These are phyloP conservation scores for Mormyrus hasselquistii DNA, from an alignment of 2,797 vertebrate genomes.

Conservation along the genomic window DNA sequence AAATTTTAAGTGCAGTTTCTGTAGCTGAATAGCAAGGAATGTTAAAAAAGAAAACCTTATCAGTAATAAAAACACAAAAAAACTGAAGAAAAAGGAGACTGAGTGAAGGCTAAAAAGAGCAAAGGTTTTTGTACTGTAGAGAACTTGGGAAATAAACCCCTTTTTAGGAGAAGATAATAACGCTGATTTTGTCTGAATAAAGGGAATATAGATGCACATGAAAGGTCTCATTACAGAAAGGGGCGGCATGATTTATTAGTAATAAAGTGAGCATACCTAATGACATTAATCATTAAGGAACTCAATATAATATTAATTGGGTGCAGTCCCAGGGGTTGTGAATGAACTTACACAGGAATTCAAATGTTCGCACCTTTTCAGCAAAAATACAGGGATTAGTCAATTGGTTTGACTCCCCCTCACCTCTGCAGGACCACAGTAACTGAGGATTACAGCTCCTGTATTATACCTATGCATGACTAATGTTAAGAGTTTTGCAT, in stretches of 20 bases:
- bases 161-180: neutral
- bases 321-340: neutral
- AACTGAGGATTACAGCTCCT: neutral
- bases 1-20: neutral
- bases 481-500: neutral
- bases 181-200: neutral
- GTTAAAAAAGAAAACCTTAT: neutral
- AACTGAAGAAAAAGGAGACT: neutral
- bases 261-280: conserved; percentile 11
- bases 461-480: neutral
- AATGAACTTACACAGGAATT: neutral
- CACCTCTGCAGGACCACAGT: neutral
- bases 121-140: neutral
- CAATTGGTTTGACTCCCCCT: neutral
- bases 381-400: neutral
- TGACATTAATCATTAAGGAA: conserved; percentile 9
- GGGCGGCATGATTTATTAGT: neutral
- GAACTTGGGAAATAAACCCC: neutral
- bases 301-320: conserved; percentile 18
- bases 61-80: neutral
- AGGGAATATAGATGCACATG: neutral
- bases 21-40: neutral
- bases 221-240: neutral
- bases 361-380: neutral
- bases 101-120: neutral